Percentiles rank a stretch among this genome's conserved stretches.
phyloP scores from a whole-genome alignment of 1,140 invertebrate species.

The Dryas iulia region DNA sequence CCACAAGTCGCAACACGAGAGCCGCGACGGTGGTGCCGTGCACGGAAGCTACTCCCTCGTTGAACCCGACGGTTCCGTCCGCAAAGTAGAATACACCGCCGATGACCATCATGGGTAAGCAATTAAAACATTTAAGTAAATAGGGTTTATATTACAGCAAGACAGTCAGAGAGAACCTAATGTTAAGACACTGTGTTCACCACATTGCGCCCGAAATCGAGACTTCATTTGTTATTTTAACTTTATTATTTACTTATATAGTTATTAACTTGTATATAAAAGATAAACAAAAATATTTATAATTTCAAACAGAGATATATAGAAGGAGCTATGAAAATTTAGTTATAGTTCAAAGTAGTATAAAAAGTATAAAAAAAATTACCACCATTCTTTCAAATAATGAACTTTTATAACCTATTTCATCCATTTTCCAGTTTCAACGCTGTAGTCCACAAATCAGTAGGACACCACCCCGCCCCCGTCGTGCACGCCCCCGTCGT shows the following conservation, averaged over 20 bases:
- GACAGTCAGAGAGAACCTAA: neutral
- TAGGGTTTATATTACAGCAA: neutral
- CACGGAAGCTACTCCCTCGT: constrained; percentile 78
- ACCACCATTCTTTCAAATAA: too few species aligned
- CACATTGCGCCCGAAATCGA: too few species aligned
- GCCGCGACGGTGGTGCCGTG: constrained; percentile 73
- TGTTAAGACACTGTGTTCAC: too few species aligned
- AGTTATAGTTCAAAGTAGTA: too few species aligned
- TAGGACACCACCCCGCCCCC: constrained; percentile 72
- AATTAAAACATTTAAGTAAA: neutral
- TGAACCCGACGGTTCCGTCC: constrained; percentile 79
- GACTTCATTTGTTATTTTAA: too few species aligned
- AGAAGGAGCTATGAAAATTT: too few species aligned
- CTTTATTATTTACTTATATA: too few species aligned
- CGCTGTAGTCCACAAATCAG: constrained; percentile 77
- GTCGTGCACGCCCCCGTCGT: constrained; percentile 54
- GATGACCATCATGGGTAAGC: constrained; percentile 77
- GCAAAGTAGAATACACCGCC: constrained; percentile 80
- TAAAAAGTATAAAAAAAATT: too few species aligned
- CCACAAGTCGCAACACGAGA: constrained; percentile 74
- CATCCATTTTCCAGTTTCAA: constrained; percentile 76
- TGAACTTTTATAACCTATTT: too few species aligned
- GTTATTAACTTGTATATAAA: too few species aligned
- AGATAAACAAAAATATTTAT: too few species aligned
- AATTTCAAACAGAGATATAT: too few species aligned